A percentile compares a stretch with the other conserved stretches of the same genome.
phyloP scores from a whole-genome alignment of 2,888 invertebrate genomes.

The Camponotus fellah region DNA sequence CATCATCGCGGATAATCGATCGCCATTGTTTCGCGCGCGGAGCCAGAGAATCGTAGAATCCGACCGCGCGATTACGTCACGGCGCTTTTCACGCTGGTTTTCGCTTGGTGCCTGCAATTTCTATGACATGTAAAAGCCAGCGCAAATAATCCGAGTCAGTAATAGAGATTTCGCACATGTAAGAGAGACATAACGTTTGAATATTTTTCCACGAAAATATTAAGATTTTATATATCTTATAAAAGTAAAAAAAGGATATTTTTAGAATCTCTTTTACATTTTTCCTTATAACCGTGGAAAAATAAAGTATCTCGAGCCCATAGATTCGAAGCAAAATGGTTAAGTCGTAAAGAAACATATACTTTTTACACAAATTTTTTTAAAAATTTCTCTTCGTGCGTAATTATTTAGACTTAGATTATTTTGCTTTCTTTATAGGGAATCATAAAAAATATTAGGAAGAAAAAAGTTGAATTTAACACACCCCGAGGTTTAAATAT shows the following conservation, averaged over 20 bases:
- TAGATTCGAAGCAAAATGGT: background rate
- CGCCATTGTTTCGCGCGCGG: constrained; percentile 35
- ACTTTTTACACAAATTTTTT: background rate
- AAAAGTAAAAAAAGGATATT: background rate
- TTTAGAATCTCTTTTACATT: background rate
- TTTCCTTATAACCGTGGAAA: background rate
- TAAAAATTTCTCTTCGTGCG: background rate
- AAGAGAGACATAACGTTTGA: background rate
- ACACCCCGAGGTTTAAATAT: background rate
- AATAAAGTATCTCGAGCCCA: background rate
- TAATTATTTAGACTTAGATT: background rate
- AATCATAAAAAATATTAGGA: background rate
- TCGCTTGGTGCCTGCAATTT: background rate
- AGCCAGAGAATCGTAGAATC: background rate
- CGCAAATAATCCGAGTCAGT: background rate
- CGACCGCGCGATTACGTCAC: background rate
- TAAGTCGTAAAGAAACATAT: background rate
- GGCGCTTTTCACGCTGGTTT: background rate
- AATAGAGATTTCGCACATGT: background rate
- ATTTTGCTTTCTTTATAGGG: background rate
- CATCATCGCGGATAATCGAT: constrained; percentile 50
- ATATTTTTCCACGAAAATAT: background rate
- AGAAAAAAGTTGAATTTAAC: background rate
- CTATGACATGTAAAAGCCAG: background rate
- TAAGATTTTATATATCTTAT: background rate